Base-by-base conservation (phyloP, 2,888 invertebrate genomes). In the Tipula vernalis region DNA sequence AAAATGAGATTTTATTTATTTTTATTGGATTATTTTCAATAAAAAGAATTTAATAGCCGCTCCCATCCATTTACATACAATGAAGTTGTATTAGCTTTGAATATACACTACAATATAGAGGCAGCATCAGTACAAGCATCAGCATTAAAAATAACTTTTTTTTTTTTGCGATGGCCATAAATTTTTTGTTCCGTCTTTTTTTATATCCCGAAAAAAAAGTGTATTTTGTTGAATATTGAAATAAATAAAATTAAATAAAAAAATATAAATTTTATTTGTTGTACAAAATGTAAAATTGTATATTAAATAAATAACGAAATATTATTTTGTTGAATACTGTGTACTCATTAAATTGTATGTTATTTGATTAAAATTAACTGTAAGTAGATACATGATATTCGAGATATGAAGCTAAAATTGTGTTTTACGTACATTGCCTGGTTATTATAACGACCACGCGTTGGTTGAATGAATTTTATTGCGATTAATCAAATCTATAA, bases 1-100 rank as follows among this genome's bases (percentile, higher is more conserved):
- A 71, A 71, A 71, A 71, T 71, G 71, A 71, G 71, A 71, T 71
- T 71, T 71, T 71, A 71, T 71, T 71, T 71, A 71, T 71, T 71
- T 71, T 71, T 71, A 71, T 71, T 71, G 71, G 71, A 71, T 71
- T 71, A 71, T 71, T 71, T 71, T 71, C 71, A 71, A 71, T 71
- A 71, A 71, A 71, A 71, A 71, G 51, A 71, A 71, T 71, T 71
- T 71, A 71, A 71, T 71, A 18, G 71, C 71, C 28, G 51, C 28
- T 71, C 71, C 28, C 71, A 71, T 18, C 28, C 28, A 71, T 28
- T 1, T 39, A 57, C 15, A 44, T 39, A 57, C 15, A 57, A 57
- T 57, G 15, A 57, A 57, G 51, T 3, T 15, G 51, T 57, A 57
- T 57, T 57, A n/a, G 18, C 51, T 15, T n/a, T 28, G 28, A 28